Evolutionary conservation across 1,140 invertebrate genomes (phyloP).

Genomic region (Halesus radiatus): DNA sequence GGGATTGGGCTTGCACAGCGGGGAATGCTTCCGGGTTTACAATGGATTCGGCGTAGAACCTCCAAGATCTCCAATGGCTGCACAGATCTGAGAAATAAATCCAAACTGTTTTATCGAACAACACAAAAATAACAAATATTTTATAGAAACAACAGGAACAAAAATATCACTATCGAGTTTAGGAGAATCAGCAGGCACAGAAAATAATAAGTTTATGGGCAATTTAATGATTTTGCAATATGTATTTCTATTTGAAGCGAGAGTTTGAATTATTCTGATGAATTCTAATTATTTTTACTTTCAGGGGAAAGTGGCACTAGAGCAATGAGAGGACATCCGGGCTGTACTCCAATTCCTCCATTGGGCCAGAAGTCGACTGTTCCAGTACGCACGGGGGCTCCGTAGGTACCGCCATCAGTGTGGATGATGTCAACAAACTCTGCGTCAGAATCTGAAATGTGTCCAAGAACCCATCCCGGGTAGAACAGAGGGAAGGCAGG

Average conservation of each 20-base stretch:
- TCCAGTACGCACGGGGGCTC: conserved; percentile 70
- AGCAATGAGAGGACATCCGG: too few species aligned
- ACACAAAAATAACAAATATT: conserved; percentile 8
- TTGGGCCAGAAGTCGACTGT: conserved; percentile 77
- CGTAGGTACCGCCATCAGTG: too few species aligned
- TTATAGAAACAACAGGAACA: background rate
- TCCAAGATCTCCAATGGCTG: conserved; percentile 78
- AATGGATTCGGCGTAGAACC: conserved; percentile 76
- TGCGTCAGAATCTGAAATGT: conserved; percentile 75
- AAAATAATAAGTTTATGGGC: background rate
- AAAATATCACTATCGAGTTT: conserved; percentile 36
- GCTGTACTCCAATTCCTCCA: conserved; percentile 71
- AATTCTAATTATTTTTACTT: too few species aligned
- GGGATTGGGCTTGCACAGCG: conserved; percentile 69
- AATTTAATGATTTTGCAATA: too few species aligned
- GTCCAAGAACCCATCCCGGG: conserved; percentile 66
- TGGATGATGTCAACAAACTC: conserved; percentile 80
- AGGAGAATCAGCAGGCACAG: conserved; percentile 42
- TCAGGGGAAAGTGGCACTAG: conserved; percentile 65
- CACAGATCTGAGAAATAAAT: conserved; percentile 71
- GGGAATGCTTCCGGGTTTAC: conserved; percentile 69
- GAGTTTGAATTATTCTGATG: too few species aligned
- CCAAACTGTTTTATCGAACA: background rate
- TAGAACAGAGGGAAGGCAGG: conserved; percentile 75
- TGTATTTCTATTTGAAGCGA: too few species aligned